Percentiles rank a stretch among this genome's conserved stretches.
Evolutionary conservation across 2,888 invertebrate genomes (phyloP).

Genomic region (Pomacea canaliculata): DNA sequence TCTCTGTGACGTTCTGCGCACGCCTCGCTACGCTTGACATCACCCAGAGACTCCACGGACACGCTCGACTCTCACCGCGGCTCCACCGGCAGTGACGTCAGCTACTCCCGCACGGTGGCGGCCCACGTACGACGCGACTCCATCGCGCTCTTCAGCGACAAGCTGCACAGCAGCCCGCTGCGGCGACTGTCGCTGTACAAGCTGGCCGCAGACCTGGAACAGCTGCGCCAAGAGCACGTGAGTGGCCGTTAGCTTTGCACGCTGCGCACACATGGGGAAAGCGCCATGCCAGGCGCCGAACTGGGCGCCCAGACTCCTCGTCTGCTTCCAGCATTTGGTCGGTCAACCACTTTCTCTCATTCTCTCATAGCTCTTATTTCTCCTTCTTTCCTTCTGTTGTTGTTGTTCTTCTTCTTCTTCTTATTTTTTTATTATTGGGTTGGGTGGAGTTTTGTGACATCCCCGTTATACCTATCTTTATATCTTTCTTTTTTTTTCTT

Average conservation of each 20-base stretch:
- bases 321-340: slow-evolving; percentile 18
- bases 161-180: slow-evolving; percentile 37
- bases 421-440: not conserved
- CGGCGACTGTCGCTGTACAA: slow-evolving; percentile 19
- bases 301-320: no score
- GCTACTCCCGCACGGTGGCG: slow-evolving; percentile 27
- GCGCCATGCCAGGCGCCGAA: no score
- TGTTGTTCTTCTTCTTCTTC: not conserved
- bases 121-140: slow-evolving; percentile 52
- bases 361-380: not conserved
- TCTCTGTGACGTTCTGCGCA: no score
- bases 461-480: no score
- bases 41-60: no score
- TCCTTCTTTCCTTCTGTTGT: not conserved
- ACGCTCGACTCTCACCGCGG: slow-evolving; percentile 15
- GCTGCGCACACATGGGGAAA: no score
- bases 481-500: no score
- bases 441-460: no score
- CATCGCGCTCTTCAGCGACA: slow-evolving; percentile 49
- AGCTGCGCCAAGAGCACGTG: slow-evolving; percentile 27
- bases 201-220: slow-evolving; percentile 24
- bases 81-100: slow-evolving; percentile 17
- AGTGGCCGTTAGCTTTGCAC: slow-evolving; percentile 7
- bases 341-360: not conserved
- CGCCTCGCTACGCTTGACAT: no score